Evolutionary conservation across 2,888 invertebrate genomes (phyloP).

Genomic region (Epirrhoe alternata): DNA sequence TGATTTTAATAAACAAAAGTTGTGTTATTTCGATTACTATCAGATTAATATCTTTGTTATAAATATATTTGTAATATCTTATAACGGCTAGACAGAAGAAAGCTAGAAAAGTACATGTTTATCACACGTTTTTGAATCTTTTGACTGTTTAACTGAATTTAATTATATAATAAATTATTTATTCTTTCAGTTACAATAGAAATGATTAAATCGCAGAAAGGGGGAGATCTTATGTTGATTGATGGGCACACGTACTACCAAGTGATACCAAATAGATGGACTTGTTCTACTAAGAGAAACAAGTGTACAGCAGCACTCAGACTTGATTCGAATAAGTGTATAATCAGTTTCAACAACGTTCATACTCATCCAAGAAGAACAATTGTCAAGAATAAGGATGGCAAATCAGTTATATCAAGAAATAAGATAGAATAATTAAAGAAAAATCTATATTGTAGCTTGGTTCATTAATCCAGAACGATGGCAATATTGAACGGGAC

Average conservation of each 20-base stretch:
- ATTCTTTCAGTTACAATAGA: constrained; percentile 13
- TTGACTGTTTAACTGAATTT: background rate
- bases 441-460: no score
- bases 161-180: background rate
- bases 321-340: constrained; percentile 32
- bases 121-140: no score
- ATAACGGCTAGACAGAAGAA: no score
- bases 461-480: no score
- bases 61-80: no score
- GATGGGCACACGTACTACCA: constrained; percentile 23
- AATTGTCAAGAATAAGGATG: background rate
- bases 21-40: no score
- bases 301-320: constrained; percentile 52
- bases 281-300: constrained; percentile 24
- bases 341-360: constrained; percentile 34
- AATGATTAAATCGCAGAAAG: constrained; percentile 31
- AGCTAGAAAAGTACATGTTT: no score
- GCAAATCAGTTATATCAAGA: background rate
- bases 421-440: no score
- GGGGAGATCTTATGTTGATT: constrained; percentile 27
- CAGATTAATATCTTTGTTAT: no score
- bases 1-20: no score
- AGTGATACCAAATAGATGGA: constrained; percentile 8
- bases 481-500: no score
- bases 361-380: constrained; percentile 42